These are phyloP conservation scores for Saimiri boliviensis DNA, from an alignment of 2,113 vertebrate species.

Conservation along the genomic window DNA sequence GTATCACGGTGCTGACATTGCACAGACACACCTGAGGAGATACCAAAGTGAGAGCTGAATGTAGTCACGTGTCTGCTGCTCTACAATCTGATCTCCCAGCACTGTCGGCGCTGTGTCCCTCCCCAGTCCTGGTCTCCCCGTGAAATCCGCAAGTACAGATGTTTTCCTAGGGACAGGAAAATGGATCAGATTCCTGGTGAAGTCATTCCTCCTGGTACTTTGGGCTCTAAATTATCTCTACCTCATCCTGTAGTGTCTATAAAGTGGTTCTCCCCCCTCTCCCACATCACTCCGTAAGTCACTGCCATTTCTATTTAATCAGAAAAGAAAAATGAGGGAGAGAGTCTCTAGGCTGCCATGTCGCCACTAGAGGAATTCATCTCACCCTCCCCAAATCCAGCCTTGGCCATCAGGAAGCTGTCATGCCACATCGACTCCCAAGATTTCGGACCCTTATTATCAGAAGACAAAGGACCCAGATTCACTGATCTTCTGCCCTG, in stretches of 20 bases:
- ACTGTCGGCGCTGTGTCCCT: rapidly evolving
- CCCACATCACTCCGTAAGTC: background rate
- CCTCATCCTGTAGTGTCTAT: background rate
- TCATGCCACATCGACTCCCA: background rate
- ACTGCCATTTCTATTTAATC: background rate
- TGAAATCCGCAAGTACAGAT: background rate
- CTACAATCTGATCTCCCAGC: background rate
- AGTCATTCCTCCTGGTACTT: background rate
- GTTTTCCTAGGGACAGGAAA: background rate
- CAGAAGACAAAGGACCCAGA: background rate
- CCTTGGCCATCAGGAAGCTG: background rate
- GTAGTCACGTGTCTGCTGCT: background rate
- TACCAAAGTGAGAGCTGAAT: background rate
- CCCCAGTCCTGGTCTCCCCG: background rate
- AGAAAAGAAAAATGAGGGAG: background rate
- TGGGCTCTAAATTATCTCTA: background rate
- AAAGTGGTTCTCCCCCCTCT: rapidly evolving
- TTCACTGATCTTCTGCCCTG: background rate
- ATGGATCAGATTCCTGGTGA: background rate
- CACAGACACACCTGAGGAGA: background rate
- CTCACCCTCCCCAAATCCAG: background rate
- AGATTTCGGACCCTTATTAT: background rate
- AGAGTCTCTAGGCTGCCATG: too few relatives aligned
- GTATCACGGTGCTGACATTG: background rate
- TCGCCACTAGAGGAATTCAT: background rate